phyloP scores from a whole-genome alignment of 2,113 vertebrate species.

The Malaclemys terrapin region DNA sequence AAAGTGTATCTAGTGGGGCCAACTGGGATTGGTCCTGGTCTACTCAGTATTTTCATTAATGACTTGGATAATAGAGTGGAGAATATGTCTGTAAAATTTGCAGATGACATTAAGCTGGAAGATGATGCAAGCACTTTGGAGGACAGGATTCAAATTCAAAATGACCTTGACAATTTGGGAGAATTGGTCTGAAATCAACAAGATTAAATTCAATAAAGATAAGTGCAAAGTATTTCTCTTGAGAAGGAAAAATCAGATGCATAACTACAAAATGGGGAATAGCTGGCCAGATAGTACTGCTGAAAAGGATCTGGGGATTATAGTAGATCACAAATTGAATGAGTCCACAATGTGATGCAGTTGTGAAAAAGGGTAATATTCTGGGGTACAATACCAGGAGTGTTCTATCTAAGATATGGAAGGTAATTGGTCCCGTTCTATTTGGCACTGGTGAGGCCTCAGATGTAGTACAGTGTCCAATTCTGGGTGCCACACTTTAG shows the following conservation, averaged over 20 bases:
- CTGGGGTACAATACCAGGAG: not conserved
- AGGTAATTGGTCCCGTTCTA: not conserved
- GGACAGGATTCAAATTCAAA: not conserved
- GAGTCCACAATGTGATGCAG: not conserved
- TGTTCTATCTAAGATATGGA: not conserved
- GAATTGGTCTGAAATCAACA: not conserved
- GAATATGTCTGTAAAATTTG: not conserved
- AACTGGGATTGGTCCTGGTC: too few relatives aligned
- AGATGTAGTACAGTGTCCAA: not conserved
- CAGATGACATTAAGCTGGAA: not conserved
- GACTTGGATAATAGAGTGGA: not conserved
- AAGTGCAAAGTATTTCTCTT: not conserved
- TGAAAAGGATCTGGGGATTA: not conserved
- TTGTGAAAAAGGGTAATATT: not conserved
- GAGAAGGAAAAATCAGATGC: not conserved
- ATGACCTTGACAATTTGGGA: not conserved
- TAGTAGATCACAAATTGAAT: not conserved
- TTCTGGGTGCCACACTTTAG: not conserved
- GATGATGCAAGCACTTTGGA: not conserved
- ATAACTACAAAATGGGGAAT: not conserved
- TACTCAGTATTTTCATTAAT: not conserved
- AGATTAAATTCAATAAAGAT: not conserved
- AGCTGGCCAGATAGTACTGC: not conserved
- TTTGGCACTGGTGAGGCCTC: not conserved
- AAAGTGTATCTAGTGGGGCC: not conserved